Percentiles rank a stretch among this genome's conserved stretches.
These are phyloP conservation scores for Triplophysa siluroides DNA, from an alignment of 2,113 vertebrate genomes.

Conservation along the genomic window DNA sequence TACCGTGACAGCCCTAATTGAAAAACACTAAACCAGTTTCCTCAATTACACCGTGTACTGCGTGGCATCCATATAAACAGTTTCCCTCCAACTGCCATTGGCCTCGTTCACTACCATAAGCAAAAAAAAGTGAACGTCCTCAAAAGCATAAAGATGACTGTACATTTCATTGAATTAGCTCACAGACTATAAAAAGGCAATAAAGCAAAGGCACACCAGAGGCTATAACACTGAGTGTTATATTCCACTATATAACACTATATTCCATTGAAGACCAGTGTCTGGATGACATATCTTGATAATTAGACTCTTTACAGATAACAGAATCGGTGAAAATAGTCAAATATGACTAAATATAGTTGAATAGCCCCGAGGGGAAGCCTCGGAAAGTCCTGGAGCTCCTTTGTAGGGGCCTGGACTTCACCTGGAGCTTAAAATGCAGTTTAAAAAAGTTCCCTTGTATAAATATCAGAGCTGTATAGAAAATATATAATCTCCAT, in stretches of 20 bases:
- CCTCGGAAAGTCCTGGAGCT: conserved; percentile 53
- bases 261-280: neutral
- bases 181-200: neutral
- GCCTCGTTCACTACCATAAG: conserved; percentile 7
- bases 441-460: neutral
- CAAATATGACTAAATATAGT: conserved; percentile 42
- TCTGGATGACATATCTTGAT: neutral
- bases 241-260: too few relatives aligned
- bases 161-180: conserved; percentile 6
- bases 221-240: neutral
- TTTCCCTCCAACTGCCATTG: neutral
- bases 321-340: conserved; percentile 37
- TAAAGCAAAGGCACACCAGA: neutral
- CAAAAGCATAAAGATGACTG: neutral
- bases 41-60: conserved; percentile 37
- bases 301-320: conserved; percentile 12
- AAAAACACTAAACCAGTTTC: conserved; percentile 55
- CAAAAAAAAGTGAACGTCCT: neutral
- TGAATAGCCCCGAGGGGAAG: conserved; percentile 23
- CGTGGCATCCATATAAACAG: conserved; percentile 15
- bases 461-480: too few relatives aligned
- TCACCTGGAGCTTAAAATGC: neutral
- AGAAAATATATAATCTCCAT: too few relatives aligned
- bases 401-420: conserved; percentile 37
- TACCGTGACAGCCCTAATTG: conserved; percentile 42